phyloP scores from a whole-genome alignment of 2,888 invertebrate species.

The Xylophagus ater region DNA sequence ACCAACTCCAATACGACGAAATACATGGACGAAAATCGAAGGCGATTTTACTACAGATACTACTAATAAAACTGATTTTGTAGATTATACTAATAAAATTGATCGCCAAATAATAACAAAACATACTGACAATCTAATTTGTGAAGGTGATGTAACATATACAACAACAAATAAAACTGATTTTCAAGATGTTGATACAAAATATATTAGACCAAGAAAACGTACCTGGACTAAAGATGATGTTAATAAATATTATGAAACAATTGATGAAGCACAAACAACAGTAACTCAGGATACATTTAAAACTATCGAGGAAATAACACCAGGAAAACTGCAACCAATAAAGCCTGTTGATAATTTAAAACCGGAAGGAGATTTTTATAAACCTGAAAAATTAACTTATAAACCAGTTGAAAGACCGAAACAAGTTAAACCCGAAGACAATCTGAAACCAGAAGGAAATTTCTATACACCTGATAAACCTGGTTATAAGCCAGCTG shows the following conservation, averaged over 20 bases:
- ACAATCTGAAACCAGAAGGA: slow-evolving; percentile 42
- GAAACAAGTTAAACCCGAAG: slow-evolving; percentile 47
- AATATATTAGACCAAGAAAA: slow-evolving; percentile 45
- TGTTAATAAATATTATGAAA: slow-evolving; percentile 55
- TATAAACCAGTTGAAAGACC: slow-evolving; percentile 38
- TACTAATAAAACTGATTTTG: slow-evolving; percentile 53
- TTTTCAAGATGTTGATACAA: slow-evolving; percentile 47
- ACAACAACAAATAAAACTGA: slow-evolving; percentile 53
- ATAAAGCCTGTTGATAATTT: slow-evolving; percentile 45
- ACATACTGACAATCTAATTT: slow-evolving; percentile 53
- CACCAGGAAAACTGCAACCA: slow-evolving; percentile 41
- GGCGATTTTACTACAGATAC: slow-evolving; percentile 62
- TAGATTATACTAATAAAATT: slow-evolving; percentile 47
- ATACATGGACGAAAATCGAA: slow-evolving; percentile 68
- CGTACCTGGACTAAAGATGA: slow-evolving; percentile 64
- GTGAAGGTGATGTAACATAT: slow-evolving; percentile 57
- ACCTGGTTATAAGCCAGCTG: slow-evolving; percentile 32
- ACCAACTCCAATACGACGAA: slow-evolving; percentile 53
- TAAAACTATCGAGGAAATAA: slow-evolving; percentile 35
- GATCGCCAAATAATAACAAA: slow-evolving; percentile 49
- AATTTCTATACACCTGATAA: slow-evolving; percentile 42
- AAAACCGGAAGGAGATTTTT: slow-evolving; percentile 45
- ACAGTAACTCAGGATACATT: slow-evolving; percentile 51
- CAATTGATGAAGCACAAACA: slow-evolving; percentile 43
- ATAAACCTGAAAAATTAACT: slow-evolving; percentile 31